Base-by-base conservation (phyloP, 2,888 invertebrate genomes). In the Meteorus colon region DNA sequence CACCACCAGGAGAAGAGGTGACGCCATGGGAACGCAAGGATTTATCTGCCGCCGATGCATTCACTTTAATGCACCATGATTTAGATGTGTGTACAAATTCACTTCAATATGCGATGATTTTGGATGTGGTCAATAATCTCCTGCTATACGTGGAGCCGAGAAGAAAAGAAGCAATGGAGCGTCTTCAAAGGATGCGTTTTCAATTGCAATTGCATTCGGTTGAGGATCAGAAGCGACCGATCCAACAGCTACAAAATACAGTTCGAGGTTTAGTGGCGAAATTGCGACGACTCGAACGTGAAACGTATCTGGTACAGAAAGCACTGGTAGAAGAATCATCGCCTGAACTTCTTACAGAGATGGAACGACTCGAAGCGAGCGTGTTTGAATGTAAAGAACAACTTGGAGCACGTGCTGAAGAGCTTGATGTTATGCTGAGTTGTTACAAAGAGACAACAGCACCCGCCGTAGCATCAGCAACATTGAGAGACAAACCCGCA, bases 21-120 rank as follows among this genome's bases (percentile, higher is more conserved):
- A 94, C 94, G 55, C 93, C 94, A 1, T 96, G 96, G 95, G 95
- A 95, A 84, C 93, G 94, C 77, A 92, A 94, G 81, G 95, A 96
- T 83, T 80, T 88, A 0, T 95, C 96, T 78, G 97, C 97, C 1
- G 97, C 97, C 65, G 98, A 99, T 91, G 97, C 98, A 2, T 98
- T 99, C 89, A 98, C 98, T 0, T 92, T 99, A 68, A 97, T 98
- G 94, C 99, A 99, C 91, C 97, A 99, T 88, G 99, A 99, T 91
- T 92, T 99, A 48, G 98, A 98, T 88, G 97, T 98, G n/a, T 97
- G 97, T 91, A 98, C 98, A 60, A 98, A 98, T 91, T 97, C 97
- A 0, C 88, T 96, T 81, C 95, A 95, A 91, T 99, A 98, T 90
- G 96, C 96, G 1, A 98, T 99, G 97, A 94, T 99, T 55, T 91